Conservation (phyloP, 1,140 invertebrate species). For the Heliconius hewitsoni region DNA sequence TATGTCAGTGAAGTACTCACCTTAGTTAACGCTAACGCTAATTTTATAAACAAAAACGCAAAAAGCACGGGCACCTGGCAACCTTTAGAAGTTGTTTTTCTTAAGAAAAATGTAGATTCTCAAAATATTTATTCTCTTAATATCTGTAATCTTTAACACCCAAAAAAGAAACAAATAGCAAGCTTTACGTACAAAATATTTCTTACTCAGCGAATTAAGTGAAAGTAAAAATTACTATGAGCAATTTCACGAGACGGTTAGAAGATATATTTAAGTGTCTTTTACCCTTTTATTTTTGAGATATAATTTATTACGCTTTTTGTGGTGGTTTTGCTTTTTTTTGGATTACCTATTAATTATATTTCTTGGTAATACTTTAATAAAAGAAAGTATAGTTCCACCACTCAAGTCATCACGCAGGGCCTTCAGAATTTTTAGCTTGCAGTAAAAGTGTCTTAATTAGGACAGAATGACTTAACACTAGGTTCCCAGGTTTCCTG, state of each 20-base stretch:
- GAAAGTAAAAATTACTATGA: not conserved
- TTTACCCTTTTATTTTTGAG: not conserved
- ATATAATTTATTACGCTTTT: not conserved
- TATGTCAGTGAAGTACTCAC: no score
- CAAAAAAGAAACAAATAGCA: not conserved
- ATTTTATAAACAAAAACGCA: no score
- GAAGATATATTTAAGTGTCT: not conserved
- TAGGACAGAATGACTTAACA: no score
- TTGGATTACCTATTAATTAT: not conserved
- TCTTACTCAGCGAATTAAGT: not conserved
- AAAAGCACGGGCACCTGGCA: no score
- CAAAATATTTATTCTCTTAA: no score
- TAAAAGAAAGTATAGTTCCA: not conserved
- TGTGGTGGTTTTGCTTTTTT: not conserved
- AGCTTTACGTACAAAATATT: constrained; percentile 10
- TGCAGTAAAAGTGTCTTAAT: no score
- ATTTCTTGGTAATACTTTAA: not conserved
- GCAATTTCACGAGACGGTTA: not conserved
- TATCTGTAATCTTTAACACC: not conserved
- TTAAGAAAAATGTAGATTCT: not conserved
- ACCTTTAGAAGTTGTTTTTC: not conserved
- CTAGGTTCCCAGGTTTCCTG: no score
- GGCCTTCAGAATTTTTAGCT: no score
- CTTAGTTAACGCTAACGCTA: no score
- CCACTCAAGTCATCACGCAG: no score